These are phyloP conservation scores for Conops quadrifasciatus DNA, from an alignment of 2,888 invertebrate genomes.

Conservation along the genomic window DNA sequence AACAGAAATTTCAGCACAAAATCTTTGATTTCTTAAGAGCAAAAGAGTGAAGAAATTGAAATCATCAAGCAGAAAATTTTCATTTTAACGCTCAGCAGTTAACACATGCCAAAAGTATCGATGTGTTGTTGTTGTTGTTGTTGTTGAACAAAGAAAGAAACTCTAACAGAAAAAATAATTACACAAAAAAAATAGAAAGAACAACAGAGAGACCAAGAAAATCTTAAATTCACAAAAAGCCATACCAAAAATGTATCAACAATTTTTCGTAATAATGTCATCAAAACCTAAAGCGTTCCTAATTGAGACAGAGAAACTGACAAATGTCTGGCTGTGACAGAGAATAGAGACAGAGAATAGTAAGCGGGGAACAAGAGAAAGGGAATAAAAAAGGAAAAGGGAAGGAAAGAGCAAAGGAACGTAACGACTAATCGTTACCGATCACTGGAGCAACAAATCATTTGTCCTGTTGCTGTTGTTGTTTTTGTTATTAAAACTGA, in stretches of 20 bases:
- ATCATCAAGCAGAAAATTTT: slow-evolving; percentile 45
- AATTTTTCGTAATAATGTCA: slow-evolving; percentile 43
- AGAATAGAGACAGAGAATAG: background rate
- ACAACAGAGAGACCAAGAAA: background rate
- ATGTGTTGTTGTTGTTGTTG: background rate
- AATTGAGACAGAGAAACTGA: slow-evolving; percentile 1
- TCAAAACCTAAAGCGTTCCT: slow-evolving; percentile 32
- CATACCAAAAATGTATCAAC: background rate
- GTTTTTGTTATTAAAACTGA: no score
- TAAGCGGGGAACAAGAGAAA: background rate
- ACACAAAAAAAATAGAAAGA: background rate
- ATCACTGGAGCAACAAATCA: slow-evolving; percentile 25
- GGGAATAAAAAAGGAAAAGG: background rate
- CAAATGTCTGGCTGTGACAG: background rate
- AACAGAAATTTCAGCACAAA: slow-evolving; percentile 1
- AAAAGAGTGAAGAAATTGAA: slow-evolving; percentile 21
- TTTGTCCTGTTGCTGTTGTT: background rate
- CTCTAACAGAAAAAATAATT: no score
- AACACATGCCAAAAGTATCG: slow-evolving; percentile 44
- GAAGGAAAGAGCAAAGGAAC: background rate
- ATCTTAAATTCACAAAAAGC: background rate
- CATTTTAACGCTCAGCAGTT: slow-evolving; percentile 41
- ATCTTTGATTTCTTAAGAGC: background rate
- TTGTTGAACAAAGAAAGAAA: background rate
- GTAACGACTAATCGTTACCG: slow-evolving; percentile 9